Percentiles rank a stretch among this genome's conserved stretches.
Evolutionary conservation across 92 coral and sea anemone genomes (phyloP).

Genomic region (Chrysogorgia sp.): DNA sequence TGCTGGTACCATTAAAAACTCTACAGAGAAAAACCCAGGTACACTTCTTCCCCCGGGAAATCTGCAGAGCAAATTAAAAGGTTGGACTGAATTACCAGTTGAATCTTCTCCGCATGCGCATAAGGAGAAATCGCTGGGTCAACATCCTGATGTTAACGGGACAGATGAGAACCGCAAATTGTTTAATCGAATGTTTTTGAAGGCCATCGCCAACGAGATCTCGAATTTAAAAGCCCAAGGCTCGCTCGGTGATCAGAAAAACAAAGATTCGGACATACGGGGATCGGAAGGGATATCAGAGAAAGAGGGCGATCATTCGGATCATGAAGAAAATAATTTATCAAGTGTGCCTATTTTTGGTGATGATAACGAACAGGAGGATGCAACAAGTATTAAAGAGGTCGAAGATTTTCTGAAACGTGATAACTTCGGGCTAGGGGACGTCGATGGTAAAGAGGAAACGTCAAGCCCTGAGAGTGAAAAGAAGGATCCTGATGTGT

Average conservation of each 20-base stretch:
- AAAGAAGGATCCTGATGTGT: neutral
- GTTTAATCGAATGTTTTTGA: neutral
- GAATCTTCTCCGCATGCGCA: neutral
- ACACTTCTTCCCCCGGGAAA: neutral
- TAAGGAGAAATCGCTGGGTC: neutral
- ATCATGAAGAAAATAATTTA: neutral
- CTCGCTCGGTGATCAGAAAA: neutral
- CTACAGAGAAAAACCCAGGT: neutral
- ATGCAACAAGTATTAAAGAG: neutral
- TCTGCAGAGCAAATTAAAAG: neutral
- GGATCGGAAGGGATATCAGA: neutral
- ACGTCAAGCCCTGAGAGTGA: neutral
- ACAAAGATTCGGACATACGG: no score
- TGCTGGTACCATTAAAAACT: neutral
- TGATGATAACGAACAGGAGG: neutral
- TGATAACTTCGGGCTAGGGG: neutral
- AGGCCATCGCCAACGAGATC: conserved; percentile 12
- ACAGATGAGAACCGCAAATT: neutral
- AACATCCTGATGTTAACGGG: neutral
- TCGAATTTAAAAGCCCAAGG: conserved; percentile 17
- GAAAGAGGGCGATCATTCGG: neutral
- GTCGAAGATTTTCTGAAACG: conserved; percentile 6
- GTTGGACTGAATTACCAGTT: neutral
- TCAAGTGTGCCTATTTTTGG: conserved; percentile 15
- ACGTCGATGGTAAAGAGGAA: neutral